phyloP scores from a whole-genome alignment of 2,797 vertebrate species.

The Syngnathus rostellatus region DNA sequence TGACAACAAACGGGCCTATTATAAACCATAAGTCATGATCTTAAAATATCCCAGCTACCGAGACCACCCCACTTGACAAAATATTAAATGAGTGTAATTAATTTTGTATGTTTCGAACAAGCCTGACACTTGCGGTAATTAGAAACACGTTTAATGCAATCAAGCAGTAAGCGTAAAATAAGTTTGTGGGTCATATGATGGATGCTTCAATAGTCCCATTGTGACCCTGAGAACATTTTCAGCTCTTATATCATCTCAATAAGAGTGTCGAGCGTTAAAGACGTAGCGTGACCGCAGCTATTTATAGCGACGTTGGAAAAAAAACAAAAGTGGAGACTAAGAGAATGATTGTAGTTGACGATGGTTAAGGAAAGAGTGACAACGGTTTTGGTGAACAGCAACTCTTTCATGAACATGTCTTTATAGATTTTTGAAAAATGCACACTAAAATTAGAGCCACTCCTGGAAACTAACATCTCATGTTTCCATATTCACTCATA shows the following conservation, averaged over 20 bases:
- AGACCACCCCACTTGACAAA: conserved; percentile 1
- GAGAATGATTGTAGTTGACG: conserved; percentile 8
- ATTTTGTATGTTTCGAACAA: neutral
- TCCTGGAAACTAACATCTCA: conserved; percentile 35
- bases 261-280: conserved; percentile 4
- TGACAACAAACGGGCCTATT: too few species aligned
- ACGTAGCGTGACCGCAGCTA: neutral
- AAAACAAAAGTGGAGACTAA: conserved; percentile 14
- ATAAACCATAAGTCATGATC: too few species aligned
- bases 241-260: neutral
- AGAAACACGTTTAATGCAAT: neutral
- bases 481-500: conserved; percentile 44
- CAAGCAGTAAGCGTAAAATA: neutral
- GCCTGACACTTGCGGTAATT: neutral
- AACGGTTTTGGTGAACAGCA: conserved; percentile 20
- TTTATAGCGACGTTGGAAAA: neutral
- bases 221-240: conserved; percentile 1
- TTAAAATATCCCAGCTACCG: neutral
- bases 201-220: neutral
- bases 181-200: neutral
- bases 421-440: conserved; percentile 26
- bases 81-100: neutral
- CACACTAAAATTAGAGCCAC: conserved; percentile 41
- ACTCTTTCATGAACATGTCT: conserved; percentile 38
- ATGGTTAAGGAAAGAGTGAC: conserved; percentile 46